phyloP scores from a whole-genome alignment of 2,797 vertebrate genomes.

The Sebastes taczanowskii region DNA sequence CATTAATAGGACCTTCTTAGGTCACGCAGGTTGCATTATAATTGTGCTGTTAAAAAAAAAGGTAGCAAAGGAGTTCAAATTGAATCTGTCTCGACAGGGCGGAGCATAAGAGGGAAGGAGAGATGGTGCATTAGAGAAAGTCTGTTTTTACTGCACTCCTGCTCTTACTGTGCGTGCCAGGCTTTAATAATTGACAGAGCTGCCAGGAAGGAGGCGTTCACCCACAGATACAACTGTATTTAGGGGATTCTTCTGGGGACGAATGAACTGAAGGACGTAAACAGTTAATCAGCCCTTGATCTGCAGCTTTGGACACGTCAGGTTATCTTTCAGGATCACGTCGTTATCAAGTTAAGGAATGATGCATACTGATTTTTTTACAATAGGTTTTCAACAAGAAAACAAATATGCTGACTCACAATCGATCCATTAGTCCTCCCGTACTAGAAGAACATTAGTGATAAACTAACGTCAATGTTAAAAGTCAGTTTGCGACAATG shows the following conservation, averaged over 20 bases:
- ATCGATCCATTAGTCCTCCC: neutral
- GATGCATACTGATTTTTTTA: neutral
- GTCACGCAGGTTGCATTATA: neutral
- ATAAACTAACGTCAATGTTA: neutral
- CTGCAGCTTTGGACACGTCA: neutral
- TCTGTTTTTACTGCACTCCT: constrained; percentile 18
- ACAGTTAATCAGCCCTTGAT: neutral
- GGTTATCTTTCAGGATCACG: neutral
- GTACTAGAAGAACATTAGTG: neutral
- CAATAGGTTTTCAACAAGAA: neutral
- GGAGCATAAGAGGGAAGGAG: neutral
- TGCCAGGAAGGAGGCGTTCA: constrained; percentile 39
- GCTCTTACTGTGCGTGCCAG: constrained; percentile 28
- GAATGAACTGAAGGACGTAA: neutral
- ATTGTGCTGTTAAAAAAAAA: neutral
- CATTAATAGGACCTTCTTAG: neutral
- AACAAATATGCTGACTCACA: neutral
- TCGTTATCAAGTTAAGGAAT: neutral
- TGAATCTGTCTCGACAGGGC: neutral
- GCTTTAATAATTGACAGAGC: constrained; percentile 72
- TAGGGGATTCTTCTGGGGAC: constrained; percentile 31
- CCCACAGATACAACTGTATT: constrained; percentile 38
- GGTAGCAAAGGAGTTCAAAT: neutral
- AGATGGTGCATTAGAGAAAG: constrained; percentile 4
- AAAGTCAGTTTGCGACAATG: neutral